Evolutionary conservation across 2,113 vertebrate genomes (phyloP), one percentile per base, ranked within the genome.

Genomic region (Vulpes lagopus): DNA sequence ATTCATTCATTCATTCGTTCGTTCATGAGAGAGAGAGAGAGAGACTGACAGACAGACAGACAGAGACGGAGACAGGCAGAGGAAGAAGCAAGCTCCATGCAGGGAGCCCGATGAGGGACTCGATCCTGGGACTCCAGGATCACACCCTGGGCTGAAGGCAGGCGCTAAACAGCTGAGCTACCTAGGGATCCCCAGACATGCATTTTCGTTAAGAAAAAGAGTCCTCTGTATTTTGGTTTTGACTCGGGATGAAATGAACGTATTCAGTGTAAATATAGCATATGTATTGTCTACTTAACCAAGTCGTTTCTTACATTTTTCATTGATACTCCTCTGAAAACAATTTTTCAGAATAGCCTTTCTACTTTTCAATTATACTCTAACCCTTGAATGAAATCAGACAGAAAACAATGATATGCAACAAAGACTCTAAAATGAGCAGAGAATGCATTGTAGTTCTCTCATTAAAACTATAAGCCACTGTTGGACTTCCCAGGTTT

Each of bases 301-400:
- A 81, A 85, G 11, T 16, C 59, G 27, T 81, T 82, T 84, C 53
- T 92, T 81, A 38, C 0, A 69, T 60, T 92, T 93, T 80, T 69
- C 71, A 49, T 43, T 87, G 83, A 79, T 85, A 76, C 2, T 27
- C 7, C 43, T 84, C 32, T 62, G 69, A 95, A 79, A 60, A 92
- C 62, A n/a, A 16, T 3, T n/a, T 78, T 49, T 30, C 19, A 55
- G n/a, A 90, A 22, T 87, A 83, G 67, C 8, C 51, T 82, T 84
- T 92, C 49, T 67, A n/a, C 14, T 51, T 93, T 95, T 67, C n/a
- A 95, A 53, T 91, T 82, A 16, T 35, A 96, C 80, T 92, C 94
- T 76, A 90, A 57, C 17, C 55, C 55, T 97, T n/a, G 35, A 89
- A 49, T 84, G 22, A 83, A 86, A 76, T 67, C 57, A 80, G 25